These are phyloP conservation scores for Ptilorrhoa leucosticta DNA, from an alignment of 2,113 vertebrate genomes.

Conservation along the genomic window DNA sequence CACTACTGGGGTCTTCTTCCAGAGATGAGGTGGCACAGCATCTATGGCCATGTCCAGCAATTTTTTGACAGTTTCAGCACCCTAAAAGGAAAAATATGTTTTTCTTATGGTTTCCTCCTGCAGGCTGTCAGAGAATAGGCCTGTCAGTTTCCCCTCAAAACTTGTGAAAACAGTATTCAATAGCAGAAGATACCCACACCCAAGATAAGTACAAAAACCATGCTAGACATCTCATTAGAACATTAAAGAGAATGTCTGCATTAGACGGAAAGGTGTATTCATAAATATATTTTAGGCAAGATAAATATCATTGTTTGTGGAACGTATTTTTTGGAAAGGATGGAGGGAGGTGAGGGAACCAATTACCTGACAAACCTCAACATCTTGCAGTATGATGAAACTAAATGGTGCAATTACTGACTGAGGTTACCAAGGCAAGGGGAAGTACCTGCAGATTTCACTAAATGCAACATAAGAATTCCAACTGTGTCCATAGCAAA, in stretches of 20 bases:
- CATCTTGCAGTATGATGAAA: neutral
- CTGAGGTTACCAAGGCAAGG: neutral
- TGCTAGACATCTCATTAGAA: neutral
- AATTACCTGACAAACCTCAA: neutral
- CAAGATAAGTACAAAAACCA: neutral
- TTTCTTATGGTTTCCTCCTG: neutral
- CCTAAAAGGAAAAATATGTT: conserved; percentile 67
- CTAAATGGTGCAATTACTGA: neutral
- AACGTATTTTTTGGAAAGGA: neutral
- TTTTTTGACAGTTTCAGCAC: conserved; percentile 84
- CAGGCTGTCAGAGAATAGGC: neutral
- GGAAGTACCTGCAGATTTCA: neutral
- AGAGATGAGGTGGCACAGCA: conserved; percentile 85
- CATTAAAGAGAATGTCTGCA: neutral
- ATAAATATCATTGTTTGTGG: neutral
- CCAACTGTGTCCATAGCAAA: neutral
- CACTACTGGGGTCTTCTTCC: conserved; percentile 90
- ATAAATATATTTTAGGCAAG: neutral
- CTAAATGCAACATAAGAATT: neutral
- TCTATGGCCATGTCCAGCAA: conserved; percentile 88
- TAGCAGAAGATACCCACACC: neutral
- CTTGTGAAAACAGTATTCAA: neutral
- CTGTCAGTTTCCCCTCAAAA: neutral
- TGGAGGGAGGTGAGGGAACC: neutral
- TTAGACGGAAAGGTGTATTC: neutral